A percentile compares a stretch with the other conserved stretches of the same genome.
These are phyloP conservation scores for Myotis vivesi DNA, from an alignment of 2,797 vertebrate species.

Conservation along the genomic window DNA sequence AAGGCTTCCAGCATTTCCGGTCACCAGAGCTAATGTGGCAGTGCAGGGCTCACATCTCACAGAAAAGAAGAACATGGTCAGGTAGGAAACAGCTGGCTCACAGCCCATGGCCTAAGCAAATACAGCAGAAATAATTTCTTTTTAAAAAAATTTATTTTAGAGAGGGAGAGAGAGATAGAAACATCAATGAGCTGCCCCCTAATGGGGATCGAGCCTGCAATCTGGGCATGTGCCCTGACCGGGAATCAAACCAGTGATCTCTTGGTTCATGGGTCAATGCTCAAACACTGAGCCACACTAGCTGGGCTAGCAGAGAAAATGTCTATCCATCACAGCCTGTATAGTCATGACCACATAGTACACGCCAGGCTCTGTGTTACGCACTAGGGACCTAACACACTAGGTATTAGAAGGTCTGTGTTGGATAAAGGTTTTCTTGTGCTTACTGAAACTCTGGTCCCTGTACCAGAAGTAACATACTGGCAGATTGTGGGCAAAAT, in stretches of 20 bases:
- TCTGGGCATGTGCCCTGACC: no score
- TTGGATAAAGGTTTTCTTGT: background rate
- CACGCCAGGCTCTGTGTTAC: background rate
- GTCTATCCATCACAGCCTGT: background rate
- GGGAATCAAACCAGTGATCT: no score
- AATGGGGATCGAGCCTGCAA: no score
- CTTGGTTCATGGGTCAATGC: no score
- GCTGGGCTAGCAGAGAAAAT: no score
- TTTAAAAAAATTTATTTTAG: no score
- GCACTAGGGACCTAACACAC: background rate
- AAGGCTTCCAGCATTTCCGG: background rate
- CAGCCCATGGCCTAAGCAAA: background rate
- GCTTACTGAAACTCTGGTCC: background rate
- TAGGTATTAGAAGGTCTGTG: no score
- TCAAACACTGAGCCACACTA: no score
- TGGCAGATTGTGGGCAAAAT: background rate
- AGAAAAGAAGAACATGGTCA: background rate
- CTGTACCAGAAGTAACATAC: background rate
- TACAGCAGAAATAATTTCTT: background rate
- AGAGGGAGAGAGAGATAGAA: no score
- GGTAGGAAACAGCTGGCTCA: background rate
- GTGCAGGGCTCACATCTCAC: background rate
- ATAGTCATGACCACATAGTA: background rate
- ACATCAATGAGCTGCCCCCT: no score
- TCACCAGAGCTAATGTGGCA: background rate